Base-by-base conservation (phyloP, 2,888 invertebrate species). In the Nasonia oneida region DNA sequence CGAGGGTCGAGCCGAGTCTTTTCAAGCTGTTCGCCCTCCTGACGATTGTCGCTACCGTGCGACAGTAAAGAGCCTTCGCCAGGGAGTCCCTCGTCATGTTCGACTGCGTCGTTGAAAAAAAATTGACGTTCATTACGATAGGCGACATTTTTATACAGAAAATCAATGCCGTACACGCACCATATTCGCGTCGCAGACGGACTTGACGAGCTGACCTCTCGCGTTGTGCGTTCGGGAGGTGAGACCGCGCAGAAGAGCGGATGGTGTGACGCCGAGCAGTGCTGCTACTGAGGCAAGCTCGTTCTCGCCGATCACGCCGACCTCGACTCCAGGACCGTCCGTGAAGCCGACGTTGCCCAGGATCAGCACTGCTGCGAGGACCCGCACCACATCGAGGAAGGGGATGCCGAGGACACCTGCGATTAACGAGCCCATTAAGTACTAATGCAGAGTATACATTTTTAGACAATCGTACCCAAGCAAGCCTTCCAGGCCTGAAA, bases 401-500 rank as follows among this genome's bases (percentile, higher is more conserved):
- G 98, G 98, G 90, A 99, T 98, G 61, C 98, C 98, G 81, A 99
- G 95, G 79, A 98, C 97, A 83, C 97, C 94, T 94, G 88, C 15
- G 81, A 39, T 23, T 80, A 37, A 37, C 37, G 37, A 37, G 4
- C 3, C 37, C 37, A 23, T 57, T 2, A 71, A 14, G 6, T 23
- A 23, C 10, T 15, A 3, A n/a, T 57, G n/a, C 37, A 37, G 4
- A 37, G 37, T 37, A 29, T 29, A 37, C 4, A 37, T 37, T 0
- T 37, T 37, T 37, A n/a, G n/a, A 1, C 12, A n/a, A 50, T 18
- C 57, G 64, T 91, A 94, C 94, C 97, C 86, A 98, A 95, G 91
- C 97, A 97, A 42, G 97, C 96, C 94, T 98, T 98, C 98, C 98
- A 98, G 0, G 97, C 97, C 93, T 97, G 97, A 94, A 98, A 98